Evolutionary conservation across 2,797 vertebrate species (phyloP), one percentile per base, ranked within the genome.

Genomic region (Sebastes diploproa): DNA sequence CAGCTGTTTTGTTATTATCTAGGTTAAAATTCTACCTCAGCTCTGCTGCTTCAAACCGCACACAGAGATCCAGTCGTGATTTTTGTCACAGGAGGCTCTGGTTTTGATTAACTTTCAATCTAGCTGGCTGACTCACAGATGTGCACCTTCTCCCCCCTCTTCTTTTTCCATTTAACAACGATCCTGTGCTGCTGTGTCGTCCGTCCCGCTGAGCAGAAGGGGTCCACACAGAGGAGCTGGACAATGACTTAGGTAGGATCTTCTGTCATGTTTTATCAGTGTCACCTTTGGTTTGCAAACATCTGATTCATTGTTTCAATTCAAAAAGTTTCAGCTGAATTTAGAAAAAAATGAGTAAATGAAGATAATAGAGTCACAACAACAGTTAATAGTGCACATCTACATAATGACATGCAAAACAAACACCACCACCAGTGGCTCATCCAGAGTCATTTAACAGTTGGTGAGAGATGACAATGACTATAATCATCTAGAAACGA

Each of bases 201-300:
- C 94, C 86, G 84, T 95, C 92, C 93, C 87, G 90, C 96, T 93
- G 97, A 97, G 97, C 95, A 99, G 98, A 99, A 98, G 98, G 98
- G 95, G 98, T 99, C 83, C 98, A 99, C 88, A 99, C 98, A 91
- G 98, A 99, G 94, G 98, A 99, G 95, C 97, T 98, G 97, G 98
- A 99, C 97, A 98, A 97, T 96, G 98, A 99, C 95, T 94, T 98
- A 95, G 98, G 98, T 99, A 97, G 87, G 96, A 90, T 91, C 87
- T 77, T 83, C 88, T 88, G 82, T 91, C 83, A 82, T 69, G 80
- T 89, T 83, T 76, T 63, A 25, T 22, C 16, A 2, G 6, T 55
- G 52, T 70, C 66, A 68, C 30, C 23, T 46, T 67, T 13, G 12
- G 32, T 73, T 52, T 36, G 5, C 22, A 27, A 55, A 54, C 11